phyloP scores from a whole-genome alignment of 2,888 invertebrate species.

The Acronicta leporina region DNA sequence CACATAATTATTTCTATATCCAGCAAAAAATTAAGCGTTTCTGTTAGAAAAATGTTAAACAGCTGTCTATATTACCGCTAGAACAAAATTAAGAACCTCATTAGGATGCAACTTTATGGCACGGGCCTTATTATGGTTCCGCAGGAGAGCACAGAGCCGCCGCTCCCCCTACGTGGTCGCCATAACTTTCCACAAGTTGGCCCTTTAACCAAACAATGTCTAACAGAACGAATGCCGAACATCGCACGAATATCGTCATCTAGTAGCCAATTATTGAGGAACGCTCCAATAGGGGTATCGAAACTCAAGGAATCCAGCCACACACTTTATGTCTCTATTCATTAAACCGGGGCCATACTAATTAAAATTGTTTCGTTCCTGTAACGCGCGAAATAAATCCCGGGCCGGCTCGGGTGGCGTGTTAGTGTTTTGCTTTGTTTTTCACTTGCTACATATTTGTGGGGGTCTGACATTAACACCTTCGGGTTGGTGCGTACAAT shows the following conservation, averaged over 20 bases:
- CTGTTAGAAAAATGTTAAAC: conserved; percentile 33
- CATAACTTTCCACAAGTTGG: conserved; percentile 49
- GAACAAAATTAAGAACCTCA: conserved; percentile 50
- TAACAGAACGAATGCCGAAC: conserved; percentile 63
- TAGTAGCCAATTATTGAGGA: conserved; percentile 79
- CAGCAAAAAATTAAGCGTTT: not conserved
- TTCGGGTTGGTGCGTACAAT: conserved; percentile 64
- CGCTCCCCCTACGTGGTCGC: conserved; percentile 48
- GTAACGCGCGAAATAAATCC: conserved; percentile 76
- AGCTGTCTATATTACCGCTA: conserved; percentile 38
- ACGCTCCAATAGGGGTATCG: conserved; percentile 72
- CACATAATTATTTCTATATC: too few relatives aligned
- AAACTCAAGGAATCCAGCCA: conserved; percentile 64
- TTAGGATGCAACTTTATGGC: conserved; percentile 37
- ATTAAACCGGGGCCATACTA: conserved; percentile 75
- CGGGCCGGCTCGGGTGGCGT: conserved; percentile 60
- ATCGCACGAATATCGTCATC: conserved; percentile 75
- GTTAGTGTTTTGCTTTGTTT: conserved; percentile 71
- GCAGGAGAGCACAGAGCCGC: conserved; percentile 33
- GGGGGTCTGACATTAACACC: conserved; percentile 75
- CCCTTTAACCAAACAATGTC: conserved; percentile 61
- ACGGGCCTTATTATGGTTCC: conserved; percentile 25
- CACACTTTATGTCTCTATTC: conserved; percentile 80
- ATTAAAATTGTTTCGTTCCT: conserved; percentile 80
- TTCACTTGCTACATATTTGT: conserved; percentile 77